Base-by-base conservation (phyloP, 1,140 invertebrate genomes). In the Adelges cooleyi region DNA sequence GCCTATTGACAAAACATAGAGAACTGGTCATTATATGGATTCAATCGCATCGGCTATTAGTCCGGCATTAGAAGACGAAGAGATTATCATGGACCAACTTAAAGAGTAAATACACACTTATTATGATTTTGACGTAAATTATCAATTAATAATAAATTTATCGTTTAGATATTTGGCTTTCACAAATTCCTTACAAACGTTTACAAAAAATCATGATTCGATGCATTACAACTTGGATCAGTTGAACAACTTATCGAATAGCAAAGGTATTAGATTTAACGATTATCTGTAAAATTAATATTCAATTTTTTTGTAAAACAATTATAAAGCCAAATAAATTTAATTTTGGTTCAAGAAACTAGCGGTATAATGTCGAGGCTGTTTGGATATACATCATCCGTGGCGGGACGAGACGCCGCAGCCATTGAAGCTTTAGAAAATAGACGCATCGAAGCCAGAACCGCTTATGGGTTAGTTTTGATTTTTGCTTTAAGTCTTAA, bases 81-180 rank as follows among this genome's bases (percentile, higher is more conserved):
- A 90, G 71, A 80, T 89, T 69, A 80, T 88, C 67, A 84, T 85
- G 0, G 89, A 92, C 75, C 88, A 90, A 74, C 75, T 92, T 52
- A 90, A 90, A 74, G 89, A 90, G 75, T 92, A 68, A 66, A 49
- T 68, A 42, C 18, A n/a, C 36, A 46, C 10, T 56, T 38, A 11
- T 59, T 36, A 23, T 11, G 50, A 46, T 3, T 6, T 25, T 18
- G 27, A 8, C 29, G 17, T n/a, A 29, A 52, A 27, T 18, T 50
- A 11, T 49, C 25, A 40, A 20, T 27, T 10, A 22, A 11, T 50
- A 52, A 18, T 52, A 1, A 33, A 38, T 53, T 53, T 25, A 2
- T 38, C 13, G 15, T 62, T 33, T 62, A 62, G 56, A 13, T 62
- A 62, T 25, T 29, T 62, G 38, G 56, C 56, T 33, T 62, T 62